Percentiles rank a stretch among this genome's conserved stretches.
phyloP scores from a whole-genome alignment of 2,113 vertebrate genomes.

The Manacus vitellinus region DNA sequence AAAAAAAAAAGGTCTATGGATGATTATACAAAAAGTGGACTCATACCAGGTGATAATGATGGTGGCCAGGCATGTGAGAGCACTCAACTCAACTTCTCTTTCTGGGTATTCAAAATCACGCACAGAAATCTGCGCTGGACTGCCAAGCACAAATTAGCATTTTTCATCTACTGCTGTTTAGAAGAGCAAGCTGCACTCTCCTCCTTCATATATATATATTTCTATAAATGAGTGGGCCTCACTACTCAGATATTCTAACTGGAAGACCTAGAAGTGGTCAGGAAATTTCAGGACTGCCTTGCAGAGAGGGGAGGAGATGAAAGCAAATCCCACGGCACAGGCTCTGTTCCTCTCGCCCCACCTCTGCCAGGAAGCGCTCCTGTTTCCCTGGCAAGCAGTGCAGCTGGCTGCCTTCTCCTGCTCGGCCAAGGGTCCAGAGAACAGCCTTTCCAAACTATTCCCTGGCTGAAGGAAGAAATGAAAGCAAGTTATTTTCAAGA shows the following conservation, averaged over 20 bases:
- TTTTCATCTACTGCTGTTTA: slow-evolving; percentile 70
- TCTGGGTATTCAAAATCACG: slow-evolving; percentile 27
- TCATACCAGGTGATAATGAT: slow-evolving; percentile 45
- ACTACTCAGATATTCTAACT: neutral
- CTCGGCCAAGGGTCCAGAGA: slow-evolving; percentile 3
- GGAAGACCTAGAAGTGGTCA: slow-evolving; percentile 10
- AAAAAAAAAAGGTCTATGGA: neutral
- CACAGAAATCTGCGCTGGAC: slow-evolving; percentile 55
- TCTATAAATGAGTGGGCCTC: neutral
- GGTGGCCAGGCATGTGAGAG: slow-evolving; percentile 9
- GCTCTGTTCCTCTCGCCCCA: neutral
- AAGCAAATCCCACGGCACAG: neutral
- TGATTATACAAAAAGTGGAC: neutral
- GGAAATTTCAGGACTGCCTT: neutral
- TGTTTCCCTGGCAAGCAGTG: slow-evolving; percentile 3
- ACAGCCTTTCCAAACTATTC: slow-evolving; percentile 46
- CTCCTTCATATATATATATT: neutral
- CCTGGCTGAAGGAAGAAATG: slow-evolving; percentile 36
- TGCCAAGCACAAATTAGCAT: slow-evolving; percentile 32
- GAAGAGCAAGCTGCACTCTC: slow-evolving; percentile 22
- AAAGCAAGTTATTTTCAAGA: slow-evolving; percentile 48
- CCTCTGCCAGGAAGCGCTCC: slow-evolving; percentile 49
- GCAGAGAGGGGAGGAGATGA: neutral
- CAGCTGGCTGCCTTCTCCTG: slow-evolving; percentile 28
- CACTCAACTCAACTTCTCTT: neutral